phyloP scores from a whole-genome alignment of 2,888 invertebrate genomes.

The Scaptomyza polygonia region DNA sequence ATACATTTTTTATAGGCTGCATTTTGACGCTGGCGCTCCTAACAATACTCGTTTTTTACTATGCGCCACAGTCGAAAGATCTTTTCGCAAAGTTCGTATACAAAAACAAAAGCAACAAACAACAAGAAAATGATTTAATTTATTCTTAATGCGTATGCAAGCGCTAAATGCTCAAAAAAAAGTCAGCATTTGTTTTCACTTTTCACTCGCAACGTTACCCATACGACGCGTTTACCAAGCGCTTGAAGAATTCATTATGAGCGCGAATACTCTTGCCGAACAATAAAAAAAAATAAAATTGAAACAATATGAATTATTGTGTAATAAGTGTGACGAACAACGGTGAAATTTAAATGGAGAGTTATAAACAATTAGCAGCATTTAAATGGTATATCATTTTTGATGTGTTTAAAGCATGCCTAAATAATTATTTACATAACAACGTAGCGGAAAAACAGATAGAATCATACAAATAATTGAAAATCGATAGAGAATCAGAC shows the following conservation, averaged over 20 bases:
- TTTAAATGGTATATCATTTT: not conserved
- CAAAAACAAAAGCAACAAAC: slow-evolving; percentile 32
- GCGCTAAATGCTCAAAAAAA: slow-evolving; percentile 47
- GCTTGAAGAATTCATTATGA: slow-evolving; percentile 53
- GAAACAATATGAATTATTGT: slow-evolving; percentile 16
- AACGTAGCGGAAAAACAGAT: no score
- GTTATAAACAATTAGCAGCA: slow-evolving; percentile 4
- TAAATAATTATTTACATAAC: no score
- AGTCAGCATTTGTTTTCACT: slow-evolving; percentile 21
- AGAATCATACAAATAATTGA: no score
- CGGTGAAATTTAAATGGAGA: slow-evolving; percentile 1
- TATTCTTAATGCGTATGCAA: slow-evolving; percentile 72
- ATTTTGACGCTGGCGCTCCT: slow-evolving; percentile 45
- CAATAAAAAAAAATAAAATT: not conserved
- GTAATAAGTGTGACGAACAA: slow-evolving; percentile 13
- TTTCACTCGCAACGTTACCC: slow-evolving; percentile 39
- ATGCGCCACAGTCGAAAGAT: slow-evolving; percentile 18
- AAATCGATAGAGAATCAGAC: no score
- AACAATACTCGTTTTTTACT: slow-evolving; percentile 61
- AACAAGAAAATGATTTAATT: slow-evolving; percentile 57
- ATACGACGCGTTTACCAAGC: slow-evolving; percentile 58
- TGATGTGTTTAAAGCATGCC: not conserved
- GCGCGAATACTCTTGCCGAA: slow-evolving; percentile 41
- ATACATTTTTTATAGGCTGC: slow-evolving; percentile 66
- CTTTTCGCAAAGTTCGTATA: slow-evolving; percentile 35